Evolutionary conservation across 2,113 vertebrate genomes (phyloP).

Genomic region (Picathartes gymnocephalus): DNA sequence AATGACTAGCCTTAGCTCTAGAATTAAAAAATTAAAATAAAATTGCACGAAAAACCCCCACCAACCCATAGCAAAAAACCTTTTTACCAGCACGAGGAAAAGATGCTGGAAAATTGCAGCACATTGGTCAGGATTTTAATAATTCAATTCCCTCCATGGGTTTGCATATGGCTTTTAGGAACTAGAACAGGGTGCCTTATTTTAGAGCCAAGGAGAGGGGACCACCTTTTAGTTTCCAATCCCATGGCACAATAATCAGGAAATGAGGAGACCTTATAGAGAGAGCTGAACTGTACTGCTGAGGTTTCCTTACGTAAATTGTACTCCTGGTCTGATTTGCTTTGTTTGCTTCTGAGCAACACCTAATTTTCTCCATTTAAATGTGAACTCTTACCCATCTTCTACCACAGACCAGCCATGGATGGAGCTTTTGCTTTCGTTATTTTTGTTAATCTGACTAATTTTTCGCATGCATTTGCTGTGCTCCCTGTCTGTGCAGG

Average conservation of each 20-base stretch:
- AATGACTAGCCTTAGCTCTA: not conserved
- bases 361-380: constrained; percentile 27
- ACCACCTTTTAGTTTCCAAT: not conserved
- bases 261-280: not conserved
- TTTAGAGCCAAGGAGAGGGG: not conserved
- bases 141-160: not conserved
- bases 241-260: not conserved
- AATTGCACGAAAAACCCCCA: accelerated
- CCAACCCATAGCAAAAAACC: too few species aligned
- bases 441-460: constrained; percentile 74
- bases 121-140: not conserved
- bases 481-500: constrained; percentile 82
- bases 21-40: not conserved
- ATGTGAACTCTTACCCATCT: constrained; percentile 21
- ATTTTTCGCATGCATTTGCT: constrained; percentile 81
- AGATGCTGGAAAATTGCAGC: not conserved
- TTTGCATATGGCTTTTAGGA: not conserved
- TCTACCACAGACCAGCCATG: not conserved
- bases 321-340: constrained; percentile 8
- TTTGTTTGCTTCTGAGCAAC: constrained; percentile 53
- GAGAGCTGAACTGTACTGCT: constrained; percentile 41
- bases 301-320: constrained; percentile 20
- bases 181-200: not conserved
- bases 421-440: constrained; percentile 62
- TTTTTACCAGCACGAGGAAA: not conserved